A percentile compares a stretch with the other conserved stretches of the same genome.
phyloP scores from a whole-genome alignment of 2,113 vertebrate species.

The Scortum barcoo region DNA sequence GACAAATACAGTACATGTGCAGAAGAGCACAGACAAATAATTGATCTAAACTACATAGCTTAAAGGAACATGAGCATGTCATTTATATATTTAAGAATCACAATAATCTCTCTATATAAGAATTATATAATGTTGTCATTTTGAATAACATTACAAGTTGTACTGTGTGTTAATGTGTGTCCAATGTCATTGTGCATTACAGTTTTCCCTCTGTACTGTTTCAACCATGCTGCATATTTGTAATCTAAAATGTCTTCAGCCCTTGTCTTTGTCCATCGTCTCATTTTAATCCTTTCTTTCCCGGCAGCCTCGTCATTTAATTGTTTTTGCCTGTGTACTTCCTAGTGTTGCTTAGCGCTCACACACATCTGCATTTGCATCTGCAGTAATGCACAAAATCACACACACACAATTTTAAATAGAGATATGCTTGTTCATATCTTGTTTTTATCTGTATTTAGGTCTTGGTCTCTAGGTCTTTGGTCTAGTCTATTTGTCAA shows the following conservation, averaged over 20 bases:
- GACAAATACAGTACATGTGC: background rate
- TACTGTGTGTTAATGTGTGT: background rate
- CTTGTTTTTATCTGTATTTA: conserved; percentile 5
- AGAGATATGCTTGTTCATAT: conserved; percentile 24
- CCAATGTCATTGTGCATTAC: too few species aligned
- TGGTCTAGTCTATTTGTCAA: conserved; percentile 10
- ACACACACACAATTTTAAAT: conserved; percentile 9
- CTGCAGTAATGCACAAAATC: background rate
- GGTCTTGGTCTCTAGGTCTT: conserved; percentile 9
- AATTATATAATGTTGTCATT: background rate
- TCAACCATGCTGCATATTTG: background rate
- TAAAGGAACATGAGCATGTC: background rate
- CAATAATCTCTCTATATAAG: too few species aligned
- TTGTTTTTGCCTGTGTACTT: conserved; percentile 21
- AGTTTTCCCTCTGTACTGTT: background rate
- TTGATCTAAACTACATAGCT: background rate
- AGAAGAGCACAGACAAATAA: background rate
- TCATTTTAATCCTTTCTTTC: background rate
- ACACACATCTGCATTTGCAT: conserved; percentile 8
- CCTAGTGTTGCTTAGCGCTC: conserved; percentile 7
- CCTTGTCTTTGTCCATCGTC: background rate
- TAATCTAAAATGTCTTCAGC: background rate
- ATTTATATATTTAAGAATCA: background rate
- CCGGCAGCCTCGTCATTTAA: conserved; percentile 1
- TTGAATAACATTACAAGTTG: background rate